phyloP scores from a whole-genome alignment of 2,888 invertebrate species.

The Leptogaster cylindrica region DNA sequence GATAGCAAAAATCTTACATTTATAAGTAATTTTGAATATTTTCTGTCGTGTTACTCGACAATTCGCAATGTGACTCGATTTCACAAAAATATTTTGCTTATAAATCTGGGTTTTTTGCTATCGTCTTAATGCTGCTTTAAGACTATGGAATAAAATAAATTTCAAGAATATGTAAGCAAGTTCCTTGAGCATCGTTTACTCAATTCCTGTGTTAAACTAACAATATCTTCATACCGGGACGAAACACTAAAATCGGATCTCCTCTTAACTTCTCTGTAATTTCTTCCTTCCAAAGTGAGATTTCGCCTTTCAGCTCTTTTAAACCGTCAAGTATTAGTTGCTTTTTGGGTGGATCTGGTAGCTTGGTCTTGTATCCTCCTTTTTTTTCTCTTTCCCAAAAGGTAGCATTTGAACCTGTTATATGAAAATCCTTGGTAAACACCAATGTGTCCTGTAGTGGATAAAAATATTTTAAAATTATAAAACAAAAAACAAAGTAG shows the following conservation, averaged over 20 bases:
- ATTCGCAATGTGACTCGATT: no score
- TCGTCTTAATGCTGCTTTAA: background rate
- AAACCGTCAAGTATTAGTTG: conserved; percentile 70
- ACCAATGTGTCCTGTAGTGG: no score
- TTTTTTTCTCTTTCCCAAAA: conserved; percentile 61
- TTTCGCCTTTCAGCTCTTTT: conserved; percentile 71
- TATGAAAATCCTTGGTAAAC: conserved; percentile 8
- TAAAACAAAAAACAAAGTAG: no score
- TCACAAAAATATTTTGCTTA: no score
- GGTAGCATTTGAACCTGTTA: conserved; percentile 45
- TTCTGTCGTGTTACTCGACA: no score
- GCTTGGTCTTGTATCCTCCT: conserved; percentile 55
- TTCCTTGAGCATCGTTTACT: no score
- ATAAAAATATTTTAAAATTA: no score
- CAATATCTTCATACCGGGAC: conserved; percentile 61
- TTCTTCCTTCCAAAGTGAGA: conserved; percentile 72
- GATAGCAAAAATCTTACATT: no score
- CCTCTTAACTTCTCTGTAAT: conserved; percentile 68
- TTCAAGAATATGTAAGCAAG: no score
- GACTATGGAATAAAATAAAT: no score
- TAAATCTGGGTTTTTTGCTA: no score
- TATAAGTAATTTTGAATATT: no score
- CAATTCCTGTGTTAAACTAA: background rate
- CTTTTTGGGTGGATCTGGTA: conserved; percentile 60
- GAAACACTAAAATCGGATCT: conserved; percentile 67